A percentile compares a stretch with the other conserved stretches of the same genome.
phyloP scores from a whole-genome alignment of 2,888 invertebrate species.

The Endotricha flammealis region DNA sequence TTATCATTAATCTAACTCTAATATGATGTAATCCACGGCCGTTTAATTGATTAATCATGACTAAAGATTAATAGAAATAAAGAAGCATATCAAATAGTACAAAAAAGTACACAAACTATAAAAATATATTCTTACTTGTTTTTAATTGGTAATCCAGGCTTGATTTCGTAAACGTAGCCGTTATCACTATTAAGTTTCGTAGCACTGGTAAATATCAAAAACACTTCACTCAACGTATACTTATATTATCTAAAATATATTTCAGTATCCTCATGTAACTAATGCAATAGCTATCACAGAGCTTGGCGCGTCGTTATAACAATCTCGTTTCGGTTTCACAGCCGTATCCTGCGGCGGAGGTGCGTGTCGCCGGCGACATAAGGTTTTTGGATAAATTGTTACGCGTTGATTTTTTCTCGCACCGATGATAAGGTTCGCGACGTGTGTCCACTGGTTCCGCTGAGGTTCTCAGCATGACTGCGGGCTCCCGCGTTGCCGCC shows the following conservation, averaged over 20 bases:
- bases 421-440: conserved; percentile 63
- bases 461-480: conserved; percentile 77
- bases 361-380: conserved; percentile 41
- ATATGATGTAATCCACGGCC: too few relatives aligned
- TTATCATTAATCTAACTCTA: too few relatives aligned
- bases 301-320: conserved; percentile 64
- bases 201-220: conserved; percentile 46
- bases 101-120: not conserved
- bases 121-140: conserved; percentile 16
- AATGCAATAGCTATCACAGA: conserved; percentile 58
- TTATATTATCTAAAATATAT: conserved; percentile 47
- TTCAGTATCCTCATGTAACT: conserved; percentile 59
- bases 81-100: not conserved
- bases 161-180: conserved; percentile 15
- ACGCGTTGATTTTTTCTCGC: conserved; percentile 63
- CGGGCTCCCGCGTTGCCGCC: conserved; percentile 75
- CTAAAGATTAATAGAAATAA: too few relatives aligned
- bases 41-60: too few relatives aligned
- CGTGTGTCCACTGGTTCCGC: conserved; percentile 72
- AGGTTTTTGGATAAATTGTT: conserved; percentile 56
- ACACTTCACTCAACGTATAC: conserved; percentile 61
- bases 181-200: conserved; percentile 32
- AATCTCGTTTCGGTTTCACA: conserved; percentile 39
- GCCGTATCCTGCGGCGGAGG: conserved; percentile 28
- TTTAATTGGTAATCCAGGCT: conserved; percentile 27